Conservation (phyloP, 2,888 invertebrate species). For the Cylloceria caligata region DNA sequence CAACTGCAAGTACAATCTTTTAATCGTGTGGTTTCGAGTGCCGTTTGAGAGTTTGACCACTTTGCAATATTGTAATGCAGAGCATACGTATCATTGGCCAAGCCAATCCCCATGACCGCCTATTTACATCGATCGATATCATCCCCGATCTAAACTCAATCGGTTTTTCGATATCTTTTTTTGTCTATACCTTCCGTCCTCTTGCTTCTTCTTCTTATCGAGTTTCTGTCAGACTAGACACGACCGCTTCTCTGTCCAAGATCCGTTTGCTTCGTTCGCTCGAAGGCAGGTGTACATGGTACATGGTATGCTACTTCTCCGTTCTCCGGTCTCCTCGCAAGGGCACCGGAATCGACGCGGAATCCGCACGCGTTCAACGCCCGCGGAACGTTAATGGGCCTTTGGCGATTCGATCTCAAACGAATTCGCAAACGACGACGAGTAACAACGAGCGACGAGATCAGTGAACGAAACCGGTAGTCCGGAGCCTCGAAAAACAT, state of each 20-base stretch:
- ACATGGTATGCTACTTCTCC: conserved; percentile 41
- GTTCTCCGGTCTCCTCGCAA: conserved; percentile 27
- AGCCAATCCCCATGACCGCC: conserved; percentile 30
- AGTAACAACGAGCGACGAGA: conserved; percentile 28
- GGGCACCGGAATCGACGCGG: conserved; percentile 52
- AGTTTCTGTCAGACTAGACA: conserved; percentile 48
- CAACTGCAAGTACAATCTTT: no score
- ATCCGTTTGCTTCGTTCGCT: conserved; percentile 48
- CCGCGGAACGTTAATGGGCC: conserved; percentile 54
- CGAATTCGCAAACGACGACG: conserved; percentile 52
- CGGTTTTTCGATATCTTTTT: conserved; percentile 18
- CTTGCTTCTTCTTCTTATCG: not conserved
- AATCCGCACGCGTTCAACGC: conserved; percentile 60
- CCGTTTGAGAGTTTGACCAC: not conserved
- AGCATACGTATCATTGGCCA: not conserved
- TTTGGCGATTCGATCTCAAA: conserved; percentile 56
- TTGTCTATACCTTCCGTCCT: not conserved
- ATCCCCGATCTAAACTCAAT: conserved; percentile 22
- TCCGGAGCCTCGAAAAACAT: conserved; percentile 1
- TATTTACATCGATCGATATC: conserved; percentile 52
- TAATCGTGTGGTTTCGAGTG: no score
- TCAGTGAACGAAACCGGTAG: conserved; percentile 30
- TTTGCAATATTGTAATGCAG: not conserved
- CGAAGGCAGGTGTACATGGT: conserved; percentile 61
- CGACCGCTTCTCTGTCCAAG: conserved; percentile 18